Evolutionary conservation across 1,140 invertebrate species (phyloP).

Genomic region (Antheraea mylitta): DNA sequence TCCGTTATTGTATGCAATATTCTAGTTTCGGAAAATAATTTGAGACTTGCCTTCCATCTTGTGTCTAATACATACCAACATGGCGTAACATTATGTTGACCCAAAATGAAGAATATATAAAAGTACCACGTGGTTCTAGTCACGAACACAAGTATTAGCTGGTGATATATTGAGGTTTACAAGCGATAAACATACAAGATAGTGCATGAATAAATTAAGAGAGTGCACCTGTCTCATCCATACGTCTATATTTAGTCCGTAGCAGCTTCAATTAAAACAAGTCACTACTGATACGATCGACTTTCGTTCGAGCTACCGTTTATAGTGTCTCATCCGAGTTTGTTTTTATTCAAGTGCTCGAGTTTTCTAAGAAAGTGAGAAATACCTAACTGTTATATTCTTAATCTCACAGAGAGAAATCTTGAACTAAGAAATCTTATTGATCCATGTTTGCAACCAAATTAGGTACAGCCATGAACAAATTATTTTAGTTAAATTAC

Average conservation of each 20-base stretch:
- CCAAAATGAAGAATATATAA: too few relatives aligned
- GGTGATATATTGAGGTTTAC: background rate
- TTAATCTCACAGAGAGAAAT: background rate
- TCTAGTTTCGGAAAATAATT: too few relatives aligned
- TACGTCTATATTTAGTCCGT: constrained; percentile 7
- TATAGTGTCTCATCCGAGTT: background rate
- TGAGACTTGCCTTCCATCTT: too few relatives aligned
- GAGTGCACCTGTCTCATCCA: background rate
- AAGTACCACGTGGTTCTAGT: too few relatives aligned
- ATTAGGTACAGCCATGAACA: too few relatives aligned
- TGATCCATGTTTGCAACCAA: too few relatives aligned
- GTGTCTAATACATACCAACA: too few relatives aligned
- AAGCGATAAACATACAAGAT: background rate
- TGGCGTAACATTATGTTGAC: too few relatives aligned
- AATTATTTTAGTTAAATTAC: too few relatives aligned
- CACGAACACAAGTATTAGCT: background rate
- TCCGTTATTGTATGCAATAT: too few relatives aligned
- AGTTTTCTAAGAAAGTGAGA: background rate
- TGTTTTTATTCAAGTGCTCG: background rate
- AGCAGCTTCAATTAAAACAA: background rate
- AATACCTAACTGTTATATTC: background rate
- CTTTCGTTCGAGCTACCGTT: background rate
- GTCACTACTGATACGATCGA: background rate
- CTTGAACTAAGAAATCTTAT: background rate
- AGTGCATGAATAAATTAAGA: background rate